A percentile compares a stretch with the other conserved stretches of the same genome.
Evolutionary conservation across 2,113 vertebrate species (phyloP).

Genomic region (Cranoglanis bouderius): DNA sequence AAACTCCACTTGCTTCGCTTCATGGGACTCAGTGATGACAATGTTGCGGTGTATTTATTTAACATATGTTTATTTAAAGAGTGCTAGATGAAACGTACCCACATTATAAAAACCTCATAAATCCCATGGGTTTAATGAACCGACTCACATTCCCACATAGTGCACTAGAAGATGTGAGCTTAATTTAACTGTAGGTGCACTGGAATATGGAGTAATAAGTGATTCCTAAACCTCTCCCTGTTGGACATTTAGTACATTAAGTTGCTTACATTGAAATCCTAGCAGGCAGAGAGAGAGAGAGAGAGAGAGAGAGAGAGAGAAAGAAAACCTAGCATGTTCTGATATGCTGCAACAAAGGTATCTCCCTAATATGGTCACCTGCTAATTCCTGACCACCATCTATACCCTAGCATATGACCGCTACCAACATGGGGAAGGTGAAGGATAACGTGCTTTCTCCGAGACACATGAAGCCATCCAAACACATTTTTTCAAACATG

Average conservation of each 20-base stretch:
- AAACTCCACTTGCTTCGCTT: neutral
- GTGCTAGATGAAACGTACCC: neutral
- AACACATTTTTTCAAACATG: neutral
- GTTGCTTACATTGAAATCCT: neutral
- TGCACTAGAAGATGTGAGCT: neutral
- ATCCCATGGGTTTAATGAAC: neutral
- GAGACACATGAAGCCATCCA: neutral
- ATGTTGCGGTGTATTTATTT: neutral
- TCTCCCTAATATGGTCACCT: neutral
- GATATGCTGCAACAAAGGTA: neutral
- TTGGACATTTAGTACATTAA: neutral
- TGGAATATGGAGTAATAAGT: neutral
- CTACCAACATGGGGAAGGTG: neutral
- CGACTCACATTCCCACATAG: neutral
- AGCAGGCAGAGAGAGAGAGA: neutral
- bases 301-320: no score
- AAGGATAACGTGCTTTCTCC: neutral
- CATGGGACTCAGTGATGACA: neutral
- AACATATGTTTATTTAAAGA: constrained; percentile 4
- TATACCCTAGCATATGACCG: neutral
- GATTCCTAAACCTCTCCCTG: neutral
- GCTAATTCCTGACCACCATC: neutral
- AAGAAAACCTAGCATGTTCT: neutral
- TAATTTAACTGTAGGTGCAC: neutral
- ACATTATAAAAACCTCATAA: neutral